phyloP scores from a whole-genome alignment of 2,797 vertebrate genomes.

The Malurus splendens region DNA sequence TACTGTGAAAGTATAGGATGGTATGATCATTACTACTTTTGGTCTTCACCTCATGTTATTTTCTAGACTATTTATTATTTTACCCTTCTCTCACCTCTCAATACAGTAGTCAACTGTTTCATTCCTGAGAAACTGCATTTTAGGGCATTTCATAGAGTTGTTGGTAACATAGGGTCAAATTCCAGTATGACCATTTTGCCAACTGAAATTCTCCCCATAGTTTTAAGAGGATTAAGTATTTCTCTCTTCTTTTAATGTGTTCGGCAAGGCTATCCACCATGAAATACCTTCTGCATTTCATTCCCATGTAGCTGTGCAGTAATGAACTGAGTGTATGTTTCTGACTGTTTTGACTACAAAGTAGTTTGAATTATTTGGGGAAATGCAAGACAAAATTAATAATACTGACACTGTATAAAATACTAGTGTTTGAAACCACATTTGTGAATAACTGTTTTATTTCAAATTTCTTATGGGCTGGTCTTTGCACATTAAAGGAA shows the following conservation, averaged over 20 bases:
- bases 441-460: constrained; percentile 55
- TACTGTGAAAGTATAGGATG: neutral
- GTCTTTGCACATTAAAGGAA: constrained; percentile 11
- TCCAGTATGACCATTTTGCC: constrained; percentile 32
- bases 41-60: neutral
- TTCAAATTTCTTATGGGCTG: constrained; percentile 38
- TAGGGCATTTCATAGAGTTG: constrained; percentile 1
- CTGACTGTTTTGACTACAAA: constrained; percentile 56
- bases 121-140: constrained; percentile 10
- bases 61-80: constrained; percentile 18
- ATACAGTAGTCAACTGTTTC: constrained; percentile 23
- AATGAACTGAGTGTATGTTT: constrained; percentile 43
- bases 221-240: constrained; percentile 35
- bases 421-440: constrained; percentile 33
- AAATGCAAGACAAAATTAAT: constrained; percentile 55
- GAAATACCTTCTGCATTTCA: constrained; percentile 21
- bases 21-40: neutral
- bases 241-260: neutral
- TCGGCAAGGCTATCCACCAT: neutral
- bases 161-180: constrained; percentile 41
- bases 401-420: constrained; percentile 59
- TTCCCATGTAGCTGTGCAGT: neutral
- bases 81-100: neutral
- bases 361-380: constrained; percentile 39
- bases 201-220: constrained; percentile 23